phyloP scores from a whole-genome alignment of 2,797 vertebrate species.

The Pangasius mekongensis region DNA sequence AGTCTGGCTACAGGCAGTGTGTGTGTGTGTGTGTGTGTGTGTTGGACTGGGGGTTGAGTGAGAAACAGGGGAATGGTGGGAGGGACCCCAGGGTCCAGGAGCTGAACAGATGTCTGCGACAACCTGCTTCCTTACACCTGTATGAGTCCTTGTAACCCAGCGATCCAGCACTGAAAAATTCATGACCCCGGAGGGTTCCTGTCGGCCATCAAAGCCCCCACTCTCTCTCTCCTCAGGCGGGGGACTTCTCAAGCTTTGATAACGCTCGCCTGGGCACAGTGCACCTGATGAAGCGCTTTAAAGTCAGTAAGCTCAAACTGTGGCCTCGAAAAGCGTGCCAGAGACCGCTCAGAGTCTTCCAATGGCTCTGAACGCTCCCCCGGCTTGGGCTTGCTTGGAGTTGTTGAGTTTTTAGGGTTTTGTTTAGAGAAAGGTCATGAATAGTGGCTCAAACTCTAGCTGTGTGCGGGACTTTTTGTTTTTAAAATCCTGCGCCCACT shows the following conservation, averaged over 20 bases:
- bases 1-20: slow-evolving; percentile 75
- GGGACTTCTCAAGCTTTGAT: slow-evolving; percentile 70
- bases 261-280: slow-evolving; percentile 62
- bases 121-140: slow-evolving; percentile 91
- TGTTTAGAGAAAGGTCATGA: slow-evolving; percentile 49
- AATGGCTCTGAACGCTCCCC: not conserved
- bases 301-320: slow-evolving; percentile 64
- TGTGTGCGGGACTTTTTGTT: not conserved
- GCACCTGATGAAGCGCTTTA: slow-evolving; percentile 70
- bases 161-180: slow-evolving; percentile 78
- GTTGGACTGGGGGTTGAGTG: slow-evolving; percentile 59
- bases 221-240: slow-evolving; percentile 39
- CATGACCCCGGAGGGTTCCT: slow-evolving; percentile 81
- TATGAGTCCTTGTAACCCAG: slow-evolving; percentile 75
- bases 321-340: slow-evolving; percentile 53
- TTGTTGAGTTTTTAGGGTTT: slow-evolving; percentile 48
- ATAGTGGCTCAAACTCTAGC: not conserved
- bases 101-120: slow-evolving; percentile 86
- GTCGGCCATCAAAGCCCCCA: slow-evolving; percentile 77
- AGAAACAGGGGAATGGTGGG: slow-evolving; percentile 53
- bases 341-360: slow-evolving; percentile 46
- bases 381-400: slow-evolving; percentile 33
- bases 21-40: slow-evolving; percentile 61
- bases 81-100: slow-evolving; percentile 66
- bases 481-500: not conserved